phyloP scores from a whole-genome alignment of 2,888 invertebrate species.

The Acleris emargana region DNA sequence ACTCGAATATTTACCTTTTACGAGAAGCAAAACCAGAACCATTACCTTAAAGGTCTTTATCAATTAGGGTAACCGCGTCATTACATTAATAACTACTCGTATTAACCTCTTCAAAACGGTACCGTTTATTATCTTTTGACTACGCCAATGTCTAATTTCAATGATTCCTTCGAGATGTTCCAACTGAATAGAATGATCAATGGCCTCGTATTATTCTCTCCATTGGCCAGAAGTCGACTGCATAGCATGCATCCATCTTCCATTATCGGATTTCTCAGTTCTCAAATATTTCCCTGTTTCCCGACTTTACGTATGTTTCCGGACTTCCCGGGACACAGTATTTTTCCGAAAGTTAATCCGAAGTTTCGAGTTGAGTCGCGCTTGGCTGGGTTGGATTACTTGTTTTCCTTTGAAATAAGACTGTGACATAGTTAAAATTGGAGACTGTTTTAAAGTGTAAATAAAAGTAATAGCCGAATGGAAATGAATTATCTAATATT shows the following conservation, averaged over 20 bases:
- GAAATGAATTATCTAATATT: no score
- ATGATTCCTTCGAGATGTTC: background rate
- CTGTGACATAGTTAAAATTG: background rate
- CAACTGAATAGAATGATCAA: slow-evolving; percentile 6
- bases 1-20: no score
- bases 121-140: no score
- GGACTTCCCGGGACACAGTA: slow-evolving; percentile 6
- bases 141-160: background rate
- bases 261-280: slow-evolving; percentile 3
- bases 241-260: slow-evolving; percentile 11
- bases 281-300: background rate
- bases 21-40: no score
- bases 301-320: background rate
- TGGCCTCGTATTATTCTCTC: slow-evolving; percentile 3
- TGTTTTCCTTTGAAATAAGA: background rate
- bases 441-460: background rate
- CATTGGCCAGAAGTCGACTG: slow-evolving; percentile 1
- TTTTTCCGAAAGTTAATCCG: slow-evolving; percentile 13
- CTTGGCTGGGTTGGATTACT: background rate
- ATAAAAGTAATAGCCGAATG: background rate
- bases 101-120: no score
- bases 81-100: no score
- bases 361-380: slow-evolving; percentile 3
- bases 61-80: no score
- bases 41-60: no score